phyloP scores from a whole-genome alignment of 2,797 vertebrate species.

The Hozukius guyotensis region DNA sequence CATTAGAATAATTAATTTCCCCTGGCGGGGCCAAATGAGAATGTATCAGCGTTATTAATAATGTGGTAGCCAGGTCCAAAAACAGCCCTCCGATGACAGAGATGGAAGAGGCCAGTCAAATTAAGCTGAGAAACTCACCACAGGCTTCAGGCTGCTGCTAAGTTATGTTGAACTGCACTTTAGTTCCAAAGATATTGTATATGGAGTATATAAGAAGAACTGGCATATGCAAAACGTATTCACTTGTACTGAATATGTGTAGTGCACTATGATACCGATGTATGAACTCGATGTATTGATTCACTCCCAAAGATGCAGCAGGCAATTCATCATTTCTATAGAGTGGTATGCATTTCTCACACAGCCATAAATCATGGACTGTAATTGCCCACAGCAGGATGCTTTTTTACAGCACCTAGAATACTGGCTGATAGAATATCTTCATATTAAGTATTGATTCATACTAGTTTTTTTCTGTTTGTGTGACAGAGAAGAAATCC shows the following conservation, averaged over 20 bases:
- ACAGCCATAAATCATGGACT: conserved; percentile 65
- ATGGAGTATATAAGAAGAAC: background rate
- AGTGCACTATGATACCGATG: conserved; percentile 29
- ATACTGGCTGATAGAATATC: conserved; percentile 33
- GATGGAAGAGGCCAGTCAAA: conserved; percentile 71
- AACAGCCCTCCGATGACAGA: conserved; percentile 73
- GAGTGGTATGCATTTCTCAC: conserved; percentile 37
- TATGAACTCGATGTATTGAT: conserved; percentile 57
- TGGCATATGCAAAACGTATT: conserved; percentile 31
- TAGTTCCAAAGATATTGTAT: background rate
- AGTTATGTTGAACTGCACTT: conserved; percentile 22
- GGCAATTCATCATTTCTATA: conserved; percentile 64
- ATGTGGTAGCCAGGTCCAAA: conserved; percentile 72
- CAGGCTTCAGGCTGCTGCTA: conserved; percentile 29
- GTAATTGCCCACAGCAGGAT: conserved; percentile 48
- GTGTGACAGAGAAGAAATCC: background rate
- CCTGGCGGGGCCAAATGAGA: conserved; percentile 68
- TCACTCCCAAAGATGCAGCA: conserved; percentile 32
- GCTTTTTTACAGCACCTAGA: conserved; percentile 20
- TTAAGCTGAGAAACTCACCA: conserved; percentile 52
- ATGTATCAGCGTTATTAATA: conserved; percentile 77
- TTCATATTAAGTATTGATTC: conserved; percentile 38
- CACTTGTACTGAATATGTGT: conserved; percentile 29
- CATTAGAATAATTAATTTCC: conserved; percentile 82
- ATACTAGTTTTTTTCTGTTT: conserved; percentile 16